Evolutionary conservation across 2,888 invertebrate genomes (phyloP), one percentile per base, ranked within the genome.

Genomic region (Sericinus montela): DNA sequence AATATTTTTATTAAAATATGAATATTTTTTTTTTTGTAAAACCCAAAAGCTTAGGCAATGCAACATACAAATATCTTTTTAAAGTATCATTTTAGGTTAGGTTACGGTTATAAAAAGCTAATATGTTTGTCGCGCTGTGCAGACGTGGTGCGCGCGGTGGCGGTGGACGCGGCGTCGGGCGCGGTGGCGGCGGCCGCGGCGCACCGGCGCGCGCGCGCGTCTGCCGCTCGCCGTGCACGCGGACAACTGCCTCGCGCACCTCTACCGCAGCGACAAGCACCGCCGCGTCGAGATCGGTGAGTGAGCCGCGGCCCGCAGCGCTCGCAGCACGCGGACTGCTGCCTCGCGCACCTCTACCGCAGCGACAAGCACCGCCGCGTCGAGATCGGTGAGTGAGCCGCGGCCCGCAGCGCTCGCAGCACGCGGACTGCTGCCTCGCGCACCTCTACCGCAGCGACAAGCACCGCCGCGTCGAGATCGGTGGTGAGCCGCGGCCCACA

Each of bases 221-320:
- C 95, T 98, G 3, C 90, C 98, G 13, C 94, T 79, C 1, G 84
- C 85, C 9, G 94, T 99, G 10, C 98, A 99, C 84, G 95, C 97
- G 0, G 99, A 99, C 83, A 98, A 99, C 89, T 98, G 98, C 95
- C 80, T 98, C 39, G 95, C 97, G 56, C 99, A 98, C 81, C 91
- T 95, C 30, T 98, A 96, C 80, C 96, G 94, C 86, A 99, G 95
- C 80, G 97, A 98, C 68, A 97, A 98, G 79, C 95, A 94, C 60
- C 92, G 99, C 30, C 92, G 99, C 45, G 94, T 94, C 10, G 99
- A 99, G 90, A 91, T 99, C 48, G 91, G 92, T 92, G 57, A 60
- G 59, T 23, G 37, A n/a, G n/a, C n/a, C n/a, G n/a, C n/a, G n/a
- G n/a, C n/a, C n/a, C n/a, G n/a, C n/a, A n/a, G 7, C 16, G 10